Conservation (phyloP, 2,113 vertebrate genomes). For the Rallus limicola region DNA sequence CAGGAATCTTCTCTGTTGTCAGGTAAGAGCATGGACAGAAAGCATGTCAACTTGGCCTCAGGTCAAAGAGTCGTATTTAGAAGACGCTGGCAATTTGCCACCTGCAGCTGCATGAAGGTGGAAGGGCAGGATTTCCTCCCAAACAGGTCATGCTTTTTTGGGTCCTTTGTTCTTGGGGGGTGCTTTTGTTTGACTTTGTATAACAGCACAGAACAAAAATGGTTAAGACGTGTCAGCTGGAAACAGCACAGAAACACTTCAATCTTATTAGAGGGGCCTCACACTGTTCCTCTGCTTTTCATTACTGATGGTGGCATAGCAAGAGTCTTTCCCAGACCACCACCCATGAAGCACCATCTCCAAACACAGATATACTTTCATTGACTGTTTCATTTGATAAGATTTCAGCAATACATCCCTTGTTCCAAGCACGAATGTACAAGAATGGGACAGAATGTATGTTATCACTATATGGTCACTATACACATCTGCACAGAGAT, state of each 20-base stretch:
- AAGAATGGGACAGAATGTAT: background rate
- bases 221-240: background rate
- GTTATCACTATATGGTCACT: background rate
- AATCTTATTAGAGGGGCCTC: background rate
- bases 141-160: slow-evolving; percentile 60
- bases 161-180: slow-evolving; percentile 26
- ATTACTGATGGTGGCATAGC: background rate
- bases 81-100: slow-evolving; percentile 56
- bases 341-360: background rate
- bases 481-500: background rate
- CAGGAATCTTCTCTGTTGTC: background rate
- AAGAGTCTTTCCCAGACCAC: background rate
- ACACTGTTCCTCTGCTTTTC: background rate
- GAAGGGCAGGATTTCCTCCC: slow-evolving; percentile 65
- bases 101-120: slow-evolving; percentile 59
- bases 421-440: background rate
- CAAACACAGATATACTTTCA: background rate
- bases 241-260: background rate
- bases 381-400: background rate
- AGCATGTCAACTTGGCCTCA: background rate
- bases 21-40: background rate
- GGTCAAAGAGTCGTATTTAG: slow-evolving; percentile 27
- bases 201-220: no score
- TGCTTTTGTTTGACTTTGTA: background rate
- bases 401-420: background rate